Evolutionary conservation across 64 coral and sea anemone genomes (phyloP), one percentile per base, ranked within the genome.

Genomic region (Pachyseris speciosa): DNA sequence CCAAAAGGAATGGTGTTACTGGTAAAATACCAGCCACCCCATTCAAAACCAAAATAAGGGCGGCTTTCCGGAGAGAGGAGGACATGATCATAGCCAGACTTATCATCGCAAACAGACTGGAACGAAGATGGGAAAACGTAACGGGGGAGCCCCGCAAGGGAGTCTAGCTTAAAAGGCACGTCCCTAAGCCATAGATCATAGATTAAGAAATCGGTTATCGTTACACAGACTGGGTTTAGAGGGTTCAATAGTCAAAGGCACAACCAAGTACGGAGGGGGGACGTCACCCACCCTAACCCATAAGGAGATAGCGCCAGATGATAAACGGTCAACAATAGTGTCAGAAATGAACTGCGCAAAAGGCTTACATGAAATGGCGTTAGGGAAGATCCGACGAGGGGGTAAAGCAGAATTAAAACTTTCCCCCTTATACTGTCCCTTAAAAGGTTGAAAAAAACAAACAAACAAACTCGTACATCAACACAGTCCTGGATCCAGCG

Each of bases 371-470:
- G 53, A 59, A 59, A 59, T 59, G 53, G 22, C 53, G 17, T 59
- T 59, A 59, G 53, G 16, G 53, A 59, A 59, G 17, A 59, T 59
- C 7, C 53, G 53, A n/a, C 3, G 53, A 59, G 13, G 53, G 53
- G 53, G 22, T 59, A 59, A 59, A 20, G 53, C 17, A 59, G 53
- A 59, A 59, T 59, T 59, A n/a, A 10, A 10, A 7, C 16, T 4
- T 59, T n/a, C 53, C 17, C 53, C 53, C 53, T 59, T 59, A 59
- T 59, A 59, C 53, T 59, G 53, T 59, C 53, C 53, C 53, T 59
- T 59, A 59, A 59, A 59, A 20, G 69, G 86, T 32, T 73, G 67
- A 48, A 70, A 87, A 33, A 87, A 75, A 0, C n/a, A n/a, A n/a
- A n/a, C n/a, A n/a, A n/a, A n/a, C n/a, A n/a, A n/a, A 60, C 70